Evolutionary conservation across 2,113 vertebrate species (phyloP).

Genomic region (Phylloscopus trochiloides): DNA sequence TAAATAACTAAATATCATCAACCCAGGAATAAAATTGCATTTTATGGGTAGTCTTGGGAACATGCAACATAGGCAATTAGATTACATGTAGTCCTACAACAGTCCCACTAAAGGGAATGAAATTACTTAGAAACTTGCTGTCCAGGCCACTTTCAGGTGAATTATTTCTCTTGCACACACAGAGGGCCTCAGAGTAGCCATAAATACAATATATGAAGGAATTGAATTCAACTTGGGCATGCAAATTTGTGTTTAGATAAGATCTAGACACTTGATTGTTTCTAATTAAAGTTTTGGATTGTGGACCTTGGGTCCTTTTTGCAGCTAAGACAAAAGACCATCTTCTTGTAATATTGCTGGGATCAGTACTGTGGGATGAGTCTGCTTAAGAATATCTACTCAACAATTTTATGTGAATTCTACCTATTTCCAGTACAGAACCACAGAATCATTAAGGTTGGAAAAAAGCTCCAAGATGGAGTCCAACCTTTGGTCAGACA

Average conservation of each 20-base stretch:
- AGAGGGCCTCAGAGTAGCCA: neutral
- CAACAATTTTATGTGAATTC: neutral
- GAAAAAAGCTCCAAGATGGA: neutral
- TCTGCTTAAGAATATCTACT: neutral
- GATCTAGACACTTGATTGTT: neutral
- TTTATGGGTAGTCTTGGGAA: conserved; percentile 31
- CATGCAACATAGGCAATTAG: neutral
- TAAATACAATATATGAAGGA: neutral
- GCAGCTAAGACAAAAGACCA: neutral
- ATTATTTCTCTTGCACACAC: neutral
- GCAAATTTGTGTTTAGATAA: neutral
- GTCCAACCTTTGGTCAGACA: neutral
- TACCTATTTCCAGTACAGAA: neutral
- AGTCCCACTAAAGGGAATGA: conserved; percentile 15
- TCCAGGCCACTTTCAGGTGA: neutral
- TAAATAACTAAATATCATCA: conserved; percentile 40
- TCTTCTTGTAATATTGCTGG: neutral
- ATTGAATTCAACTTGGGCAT: neutral
- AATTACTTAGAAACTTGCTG: conserved; percentile 19
- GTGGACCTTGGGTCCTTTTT: neutral
- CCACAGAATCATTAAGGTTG: neutral
- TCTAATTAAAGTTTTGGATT: neutral
- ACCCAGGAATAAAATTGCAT: conserved; percentile 5
- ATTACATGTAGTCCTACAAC: conserved; percentile 17
- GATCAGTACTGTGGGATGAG: neutral